These are phyloP conservation scores for Papilio demoleus DNA, from an alignment of 2,888 invertebrate genomes.

Conservation along the genomic window DNA sequence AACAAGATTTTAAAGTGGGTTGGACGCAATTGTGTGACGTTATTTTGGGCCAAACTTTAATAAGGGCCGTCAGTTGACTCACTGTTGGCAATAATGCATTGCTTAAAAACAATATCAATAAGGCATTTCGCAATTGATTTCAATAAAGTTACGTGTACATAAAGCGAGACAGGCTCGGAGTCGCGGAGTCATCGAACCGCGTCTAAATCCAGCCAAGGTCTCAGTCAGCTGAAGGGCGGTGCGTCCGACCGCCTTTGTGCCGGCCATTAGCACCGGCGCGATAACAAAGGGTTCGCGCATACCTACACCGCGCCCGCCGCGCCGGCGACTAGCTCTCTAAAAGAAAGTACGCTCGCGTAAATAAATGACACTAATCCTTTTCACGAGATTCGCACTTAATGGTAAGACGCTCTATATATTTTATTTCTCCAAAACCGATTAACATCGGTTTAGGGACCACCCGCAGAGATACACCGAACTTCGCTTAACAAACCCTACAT, in stretches of 20 bases:
- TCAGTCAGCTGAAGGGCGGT: slow-evolving; percentile 77
- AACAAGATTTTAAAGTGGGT: background rate
- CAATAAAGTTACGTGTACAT: slow-evolving; percentile 58
- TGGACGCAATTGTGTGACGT: background rate
- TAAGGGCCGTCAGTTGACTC: background rate
- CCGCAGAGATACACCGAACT: slow-evolving; percentile 58
- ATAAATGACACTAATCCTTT: slow-evolving; percentile 21
- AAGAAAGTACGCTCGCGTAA: slow-evolving; percentile 35
- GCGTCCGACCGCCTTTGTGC: slow-evolving; percentile 69
- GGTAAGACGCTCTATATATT: slow-evolving; percentile 49
- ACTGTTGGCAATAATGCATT: background rate
- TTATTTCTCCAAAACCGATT: slow-evolving; percentile 50
- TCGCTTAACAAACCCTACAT: slow-evolving; percentile 49
- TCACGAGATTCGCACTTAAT: slow-evolving; percentile 41
- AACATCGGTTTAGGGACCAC: slow-evolving; percentile 60
- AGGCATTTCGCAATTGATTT: slow-evolving; percentile 20
- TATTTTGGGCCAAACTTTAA: background rate
- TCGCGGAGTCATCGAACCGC: slow-evolving; percentile 76
- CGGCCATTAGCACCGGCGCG: slow-evolving; percentile 76
- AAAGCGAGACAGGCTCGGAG: slow-evolving; percentile 69
- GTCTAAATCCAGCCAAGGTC: slow-evolving; percentile 82
- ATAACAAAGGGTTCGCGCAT: slow-evolving; percentile 78
- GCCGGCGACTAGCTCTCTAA: slow-evolving; percentile 52
- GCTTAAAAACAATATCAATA: slow-evolving; percentile 2
- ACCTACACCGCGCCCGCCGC: slow-evolving; percentile 64